These are phyloP conservation scores for Maniola hyperantus DNA, from an alignment of 2,888 invertebrate genomes.

Conservation along the genomic window DNA sequence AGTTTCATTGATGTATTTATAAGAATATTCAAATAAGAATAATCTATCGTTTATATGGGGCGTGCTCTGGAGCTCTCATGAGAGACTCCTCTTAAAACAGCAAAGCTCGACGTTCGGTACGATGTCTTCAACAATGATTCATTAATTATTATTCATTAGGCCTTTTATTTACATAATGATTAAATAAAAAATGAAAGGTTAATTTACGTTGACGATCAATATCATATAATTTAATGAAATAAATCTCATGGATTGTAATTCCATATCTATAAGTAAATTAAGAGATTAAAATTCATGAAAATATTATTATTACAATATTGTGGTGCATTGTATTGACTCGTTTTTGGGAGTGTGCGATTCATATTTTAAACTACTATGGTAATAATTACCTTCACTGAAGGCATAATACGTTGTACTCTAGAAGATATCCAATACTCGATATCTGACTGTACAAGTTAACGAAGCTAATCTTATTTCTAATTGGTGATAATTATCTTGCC, in stretches of 20 bases:
- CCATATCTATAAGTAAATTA: conserved; percentile 37
- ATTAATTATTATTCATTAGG: conserved; percentile 22
- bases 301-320: conserved; percentile 40
- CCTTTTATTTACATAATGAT: background rate
- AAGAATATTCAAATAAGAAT: too few relatives aligned
- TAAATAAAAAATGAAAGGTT: conserved; percentile 2
- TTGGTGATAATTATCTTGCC: conserved; percentile 46
- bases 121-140: conserved; percentile 2
- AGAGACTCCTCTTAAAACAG: background rate
- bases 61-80: too few relatives aligned
- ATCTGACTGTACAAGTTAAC: conserved; percentile 62
- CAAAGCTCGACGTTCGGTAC: conserved; percentile 12
- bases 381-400: conserved; percentile 76
- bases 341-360: conserved; percentile 69
- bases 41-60: too few relatives aligned
- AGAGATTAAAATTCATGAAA: conserved; percentile 33
- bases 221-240: conserved; percentile 20
- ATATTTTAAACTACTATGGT: conserved; percentile 55
- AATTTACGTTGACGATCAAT: conserved; percentile 17
- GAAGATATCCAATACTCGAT: conserved; percentile 65
- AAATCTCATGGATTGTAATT: conserved; percentile 36
- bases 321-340: conserved; percentile 67
- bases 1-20: too few relatives aligned
- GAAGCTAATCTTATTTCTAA: conserved; percentile 49
- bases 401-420: conserved; percentile 74